Evolutionary conservation across 2,113 vertebrate genomes (phyloP), one percentile per base, ranked within the genome.

Genomic region (Lampris megalopsis): DNA sequence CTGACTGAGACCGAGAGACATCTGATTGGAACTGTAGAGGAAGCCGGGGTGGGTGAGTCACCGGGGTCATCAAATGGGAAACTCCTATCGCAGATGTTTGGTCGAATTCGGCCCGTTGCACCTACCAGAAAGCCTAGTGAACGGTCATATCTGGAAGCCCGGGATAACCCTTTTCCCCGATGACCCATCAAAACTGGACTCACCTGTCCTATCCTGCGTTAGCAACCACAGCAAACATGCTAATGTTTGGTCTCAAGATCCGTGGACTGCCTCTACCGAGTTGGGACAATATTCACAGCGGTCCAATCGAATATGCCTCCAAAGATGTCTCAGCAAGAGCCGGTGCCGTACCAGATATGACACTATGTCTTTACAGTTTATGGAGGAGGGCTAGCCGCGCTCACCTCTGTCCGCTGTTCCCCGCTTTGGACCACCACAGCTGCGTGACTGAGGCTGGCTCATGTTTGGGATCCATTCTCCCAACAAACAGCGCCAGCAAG

Each of bases 401-500:
- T 63, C 43, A 45, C 48, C 11, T 48, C 61, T 42, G 13, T n/a
- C 42, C 10, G n/a, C n/a, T 47, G 13, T 45, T 43, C 61, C 24
- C 41, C 42, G 49, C 11, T 45, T 48, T 47, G 43, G 61, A 45
- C 61, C 43, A 47, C 61, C 43, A 36, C 9, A 24, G 35, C 24
- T 13, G 38, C 38, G 67, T 38, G 40, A 6, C 7, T 0, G 3
- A 36, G 42, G 57, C n/a, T 1, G 56, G 9, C 36, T 49, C 37
- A 36, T 11, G 50, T 53, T 9, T 5, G 9, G 56, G 13, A 36
- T 47, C 53, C 1, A 58, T 5, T 43, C n/a, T 35, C 7, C 42
- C 61, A 10, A 69, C 9, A 53, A 60, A 75, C 68, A 3, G 24
- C 62, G 6, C 38, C 10, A 54, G 59, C 24, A 54, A 10, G 50